Conservation (phyloP, 2,888 invertebrate species). For the Laothoe populi region DNA sequence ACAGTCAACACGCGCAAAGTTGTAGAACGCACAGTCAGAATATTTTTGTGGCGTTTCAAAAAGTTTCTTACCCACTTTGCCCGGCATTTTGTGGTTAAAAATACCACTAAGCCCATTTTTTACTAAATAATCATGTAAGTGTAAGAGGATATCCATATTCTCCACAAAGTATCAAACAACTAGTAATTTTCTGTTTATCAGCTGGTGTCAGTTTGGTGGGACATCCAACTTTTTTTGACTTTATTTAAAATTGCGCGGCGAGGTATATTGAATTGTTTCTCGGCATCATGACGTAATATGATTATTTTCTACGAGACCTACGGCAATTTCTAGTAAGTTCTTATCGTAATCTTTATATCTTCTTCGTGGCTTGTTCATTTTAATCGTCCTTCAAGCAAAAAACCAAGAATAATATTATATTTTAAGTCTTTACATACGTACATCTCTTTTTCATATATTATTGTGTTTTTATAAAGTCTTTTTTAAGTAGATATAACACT, state of each 20-base stretch:
- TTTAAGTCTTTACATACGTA: too few relatives aligned
- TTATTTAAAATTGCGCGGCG: conserved; percentile 2
- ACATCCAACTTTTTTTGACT: not conserved
- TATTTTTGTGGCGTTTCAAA: not conserved
- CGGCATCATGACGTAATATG: conserved; percentile 4
- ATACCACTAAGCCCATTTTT: conserved; percentile 3
- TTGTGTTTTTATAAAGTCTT: too few relatives aligned
- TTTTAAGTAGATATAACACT: too few relatives aligned
- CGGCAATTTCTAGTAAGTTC: not conserved
- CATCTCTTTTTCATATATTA: too few relatives aligned
- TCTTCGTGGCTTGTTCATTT: not conserved
- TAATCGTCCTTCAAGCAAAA: too few relatives aligned
- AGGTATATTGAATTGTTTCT: not conserved
- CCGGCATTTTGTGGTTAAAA: conserved; percentile 2
- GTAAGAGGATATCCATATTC: not conserved
- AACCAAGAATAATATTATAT: too few relatives aligned
- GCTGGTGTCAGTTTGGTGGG: not conserved
- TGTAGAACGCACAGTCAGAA: too few relatives aligned
- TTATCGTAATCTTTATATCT: conserved; percentile 3
- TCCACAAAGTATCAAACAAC: not conserved
- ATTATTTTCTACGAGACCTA: conserved; percentile 7
- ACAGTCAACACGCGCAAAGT: too few relatives aligned
- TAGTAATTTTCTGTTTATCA: not conserved
- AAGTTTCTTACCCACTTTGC: not conserved
- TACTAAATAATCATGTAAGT: not conserved